Base-by-base conservation (phyloP, 2,113 vertebrate genomes). In the Ranitomeya imitator region DNA sequence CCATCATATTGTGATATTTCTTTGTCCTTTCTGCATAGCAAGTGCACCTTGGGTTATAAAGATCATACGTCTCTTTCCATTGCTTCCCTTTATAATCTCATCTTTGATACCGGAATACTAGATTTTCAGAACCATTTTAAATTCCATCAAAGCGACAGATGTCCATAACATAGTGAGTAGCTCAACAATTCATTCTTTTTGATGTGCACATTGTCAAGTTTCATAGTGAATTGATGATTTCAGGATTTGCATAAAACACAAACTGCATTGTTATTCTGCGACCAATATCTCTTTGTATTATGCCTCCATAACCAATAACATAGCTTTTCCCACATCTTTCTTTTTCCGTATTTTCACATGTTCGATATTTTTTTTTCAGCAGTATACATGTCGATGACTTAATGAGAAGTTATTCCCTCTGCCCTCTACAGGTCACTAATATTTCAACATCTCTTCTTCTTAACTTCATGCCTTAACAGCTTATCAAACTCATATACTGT, bases 171-270 rank as follows among this genome's bases (percentile, higher is more conserved):
- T 74, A 74, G 71, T 19, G 31, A 18, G 15, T 31, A 74, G 71
- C 26, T 74, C 31, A 74, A 74, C 51, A 74, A 45, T 74, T 74
- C 37, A 74, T 74, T 45, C 71, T 74, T 18, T 74, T 74, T 74
- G 31, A 74, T 74, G 37, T 74, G 71, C 15, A 74, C 37, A 45
- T 45, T 45, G 31, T 74, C 71, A 45, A 51, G 8, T 45, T 31
- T 13, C 37, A 74, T 45, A 74, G 45, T 45, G 45, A 74, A 74
- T 74, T 51, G 71, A 74, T 74, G 71, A 74, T 37, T 74, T 45
- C 4, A 45, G 45, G 71, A 18, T 74, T 45, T 74, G 51, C 37
- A 45, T 19, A 45, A 45, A 3, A 71, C n/a, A 74, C 51, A 74
- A 74, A 45, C 71, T 74, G 4, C 16, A 15, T 74, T 45, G 31